Percentiles rank a stretch among this genome's conserved stretches.
phyloP scores from a whole-genome alignment of 2,888 invertebrate species.

The Agrotis clavis region DNA sequence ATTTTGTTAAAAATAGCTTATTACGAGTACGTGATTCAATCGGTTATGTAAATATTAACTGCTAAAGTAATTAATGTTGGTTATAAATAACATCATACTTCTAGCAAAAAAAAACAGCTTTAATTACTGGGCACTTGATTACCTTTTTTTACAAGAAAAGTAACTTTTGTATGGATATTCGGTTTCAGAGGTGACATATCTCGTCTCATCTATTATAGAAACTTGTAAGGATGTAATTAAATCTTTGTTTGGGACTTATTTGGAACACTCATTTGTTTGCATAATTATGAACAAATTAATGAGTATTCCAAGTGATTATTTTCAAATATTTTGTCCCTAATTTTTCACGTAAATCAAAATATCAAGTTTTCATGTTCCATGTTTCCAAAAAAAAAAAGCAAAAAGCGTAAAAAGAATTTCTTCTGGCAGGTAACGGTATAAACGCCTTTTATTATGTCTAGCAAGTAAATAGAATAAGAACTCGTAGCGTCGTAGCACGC shows the following conservation, averaged over 20 bases:
- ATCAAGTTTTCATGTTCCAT: not conserved
- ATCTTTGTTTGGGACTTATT: conserved; percentile 9
- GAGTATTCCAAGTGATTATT: not conserved
- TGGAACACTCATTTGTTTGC: not conserved
- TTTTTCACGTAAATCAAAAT: no score
- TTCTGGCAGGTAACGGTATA: conserved; percentile 17
- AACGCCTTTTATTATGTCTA: conserved; percentile 38
- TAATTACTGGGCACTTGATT: not conserved
- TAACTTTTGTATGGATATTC: not conserved
- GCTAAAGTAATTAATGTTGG: not conserved
- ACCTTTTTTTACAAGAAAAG: not conserved
- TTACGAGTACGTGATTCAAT: not conserved
- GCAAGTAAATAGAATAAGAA: conserved; percentile 49
- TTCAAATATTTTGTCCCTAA: no score
- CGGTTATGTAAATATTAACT: conserved; percentile 12
- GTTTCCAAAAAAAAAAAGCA: conserved; percentile 3
- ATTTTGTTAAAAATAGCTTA: conserved; percentile 15
- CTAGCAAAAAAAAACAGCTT: not conserved
- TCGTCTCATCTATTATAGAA: conserved; percentile 22
- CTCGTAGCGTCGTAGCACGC: conserved; percentile 55
- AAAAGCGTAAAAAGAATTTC: conserved; percentile 16
- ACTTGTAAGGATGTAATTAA: conserved; percentile 23
- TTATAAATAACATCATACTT: not conserved
- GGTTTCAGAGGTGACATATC: not conserved
- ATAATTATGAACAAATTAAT: not conserved